These are phyloP conservation scores for Tigriopus japonicus DNA, from an alignment of 1,140 invertebrate genomes.

Conservation along the genomic window DNA sequence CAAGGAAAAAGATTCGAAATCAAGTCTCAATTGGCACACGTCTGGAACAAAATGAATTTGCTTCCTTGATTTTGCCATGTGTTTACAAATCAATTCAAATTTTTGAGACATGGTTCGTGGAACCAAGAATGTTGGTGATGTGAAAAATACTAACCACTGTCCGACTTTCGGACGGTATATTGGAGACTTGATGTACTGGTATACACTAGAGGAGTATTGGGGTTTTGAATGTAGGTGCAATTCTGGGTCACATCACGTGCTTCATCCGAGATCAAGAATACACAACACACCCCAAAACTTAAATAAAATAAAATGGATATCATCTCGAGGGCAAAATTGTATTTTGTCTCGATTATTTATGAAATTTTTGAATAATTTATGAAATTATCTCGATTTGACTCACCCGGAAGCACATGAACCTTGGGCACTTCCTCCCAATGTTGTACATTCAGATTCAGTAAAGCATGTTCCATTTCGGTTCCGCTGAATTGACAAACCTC, in stretches of 20 bases:
- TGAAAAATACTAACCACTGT: too few relatives aligned
- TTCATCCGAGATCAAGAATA: slow-evolving; percentile 18
- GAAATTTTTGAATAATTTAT: neutral
- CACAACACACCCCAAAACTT: slow-evolving; percentile 22
- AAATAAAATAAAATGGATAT: neutral
- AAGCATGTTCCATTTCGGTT: slow-evolving; percentile 9
- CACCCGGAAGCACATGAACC: slow-evolving; percentile 2
- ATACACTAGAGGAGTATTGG: neutral
- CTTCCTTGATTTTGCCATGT: too few relatives aligned
- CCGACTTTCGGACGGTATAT: slow-evolving; percentile 8
- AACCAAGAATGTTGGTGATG: too few relatives aligned
- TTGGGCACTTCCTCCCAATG: neutral
- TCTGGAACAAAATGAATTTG: neutral
- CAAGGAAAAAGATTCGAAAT: slow-evolving; percentile 2
- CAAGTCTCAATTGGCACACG: slow-evolving; percentile 1
- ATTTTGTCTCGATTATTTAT: too few relatives aligned
- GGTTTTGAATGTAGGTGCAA: slow-evolving; percentile 8
- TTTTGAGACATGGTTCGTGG: too few relatives aligned
- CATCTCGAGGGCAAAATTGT: too few relatives aligned
- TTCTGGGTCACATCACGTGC: neutral
- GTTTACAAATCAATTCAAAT: too few relatives aligned
- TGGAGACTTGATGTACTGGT: neutral
- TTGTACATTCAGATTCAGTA: neutral
- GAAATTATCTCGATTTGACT: neutral
- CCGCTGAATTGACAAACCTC: neutral